Evolutionary conservation across 2,113 vertebrate species (phyloP), one percentile per base, ranked within the genome.

Genomic region (Nannobrachium achirus): DNA sequence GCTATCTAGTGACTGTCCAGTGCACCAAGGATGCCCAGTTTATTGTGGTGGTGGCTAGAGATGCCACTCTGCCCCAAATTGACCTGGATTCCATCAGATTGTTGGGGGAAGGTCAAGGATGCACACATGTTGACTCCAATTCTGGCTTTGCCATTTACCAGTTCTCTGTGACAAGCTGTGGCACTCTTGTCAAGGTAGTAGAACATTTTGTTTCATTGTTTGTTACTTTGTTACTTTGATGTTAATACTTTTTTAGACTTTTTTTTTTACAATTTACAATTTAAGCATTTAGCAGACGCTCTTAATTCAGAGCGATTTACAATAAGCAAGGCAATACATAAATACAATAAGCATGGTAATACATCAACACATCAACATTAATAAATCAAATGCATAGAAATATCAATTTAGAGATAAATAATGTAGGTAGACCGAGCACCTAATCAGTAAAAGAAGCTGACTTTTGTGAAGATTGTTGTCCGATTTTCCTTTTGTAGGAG

Each of bases 11-110:
- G 60, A 92, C 89, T 7, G 63, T 93, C 42, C 89, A 90, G 62
- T 90, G 86, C 69, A 92, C 86, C 69, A 86, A 83, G 56, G 89
- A 90, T 55, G 90, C 50, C 6, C 84, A 89, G 9, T 90, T 93
- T 48, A 42, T 91, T 52, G 68, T 92, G 42, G 88, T 92, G 7
- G 85, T 88, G 13, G 59, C 83, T 56, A 89, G 25, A 69, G 78
- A 89, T 40, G 68, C 70, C 20, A 91, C 90, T 57, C 0, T 82
- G 25, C 91, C 91, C 40, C 33, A 20, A 7, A 61, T 90, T 55
- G 79, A 81, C 51, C 64, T 91, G 0, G 64, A 76, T 0, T 70
- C 83, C n/a, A 49, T 88, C 44, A 0, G 16, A 9, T 40, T 92
- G 8, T 49, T 81, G 63, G 75, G 42, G 15, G 5, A 39, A 1